Evolutionary conservation across 2,113 vertebrate genomes (phyloP).

Genomic region (Strigops habroptila): DNA sequence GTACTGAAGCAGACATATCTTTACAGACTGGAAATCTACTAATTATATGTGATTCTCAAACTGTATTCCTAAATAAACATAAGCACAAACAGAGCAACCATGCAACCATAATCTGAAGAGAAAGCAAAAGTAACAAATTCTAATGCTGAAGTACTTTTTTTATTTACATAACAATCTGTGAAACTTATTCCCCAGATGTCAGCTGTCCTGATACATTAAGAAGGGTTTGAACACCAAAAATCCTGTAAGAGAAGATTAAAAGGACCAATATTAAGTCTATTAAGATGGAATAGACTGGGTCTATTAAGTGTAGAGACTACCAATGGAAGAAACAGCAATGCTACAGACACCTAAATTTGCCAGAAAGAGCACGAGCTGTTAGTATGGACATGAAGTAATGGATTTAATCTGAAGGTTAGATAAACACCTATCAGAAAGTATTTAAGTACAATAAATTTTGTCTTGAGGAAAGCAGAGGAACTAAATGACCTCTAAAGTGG

Average conservation of each 20-base stretch:
- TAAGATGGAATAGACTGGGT: neutral
- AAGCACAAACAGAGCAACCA: neutral
- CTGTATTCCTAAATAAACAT: neutral
- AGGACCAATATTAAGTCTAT: neutral
- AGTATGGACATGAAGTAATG: neutral
- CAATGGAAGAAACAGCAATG: neutral
- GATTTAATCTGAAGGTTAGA: neutral
- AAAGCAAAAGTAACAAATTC: neutral
- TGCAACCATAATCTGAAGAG: neutral
- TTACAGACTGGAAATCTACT: neutral
- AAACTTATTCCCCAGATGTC: neutral
- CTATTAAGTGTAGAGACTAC: neutral
- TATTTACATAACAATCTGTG: neutral
- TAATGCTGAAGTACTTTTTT: neutral
- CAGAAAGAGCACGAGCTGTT: neutral
- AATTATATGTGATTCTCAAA: neutral
- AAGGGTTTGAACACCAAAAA: neutral
- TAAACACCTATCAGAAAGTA: neutral
- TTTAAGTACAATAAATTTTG: neutral
- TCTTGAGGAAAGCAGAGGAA: neutral
- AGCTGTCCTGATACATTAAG: neutral
- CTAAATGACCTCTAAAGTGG: neutral
- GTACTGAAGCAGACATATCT: neutral
- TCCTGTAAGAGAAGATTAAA: neutral
- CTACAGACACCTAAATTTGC: neutral